Percentiles rank a stretch among this genome's conserved stretches.
Evolutionary conservation across 2,113 vertebrate species (phyloP).

Genomic region (Aldabrachelys gigantea): DNA sequence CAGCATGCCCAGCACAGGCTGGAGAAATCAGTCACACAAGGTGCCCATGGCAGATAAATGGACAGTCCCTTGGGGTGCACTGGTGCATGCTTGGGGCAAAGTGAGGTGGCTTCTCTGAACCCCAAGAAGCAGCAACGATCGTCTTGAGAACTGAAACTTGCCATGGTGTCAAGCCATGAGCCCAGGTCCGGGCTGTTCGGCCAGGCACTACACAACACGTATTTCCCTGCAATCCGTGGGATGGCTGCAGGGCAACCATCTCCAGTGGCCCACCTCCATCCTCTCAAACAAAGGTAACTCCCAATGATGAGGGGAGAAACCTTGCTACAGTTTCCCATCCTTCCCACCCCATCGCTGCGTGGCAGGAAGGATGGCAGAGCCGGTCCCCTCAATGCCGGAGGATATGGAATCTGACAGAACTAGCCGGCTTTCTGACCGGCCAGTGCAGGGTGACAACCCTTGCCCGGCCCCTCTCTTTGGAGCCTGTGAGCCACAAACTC

Average conservation of each 20-base stretch:
- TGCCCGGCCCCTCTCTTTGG: no score
- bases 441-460: neutral
- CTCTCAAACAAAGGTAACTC: no score
- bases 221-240: neutral
- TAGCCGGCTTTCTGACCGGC: no score
- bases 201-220: rapidly evolving
- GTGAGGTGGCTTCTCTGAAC: neutral
- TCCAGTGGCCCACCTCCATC: no score
- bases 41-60: neutral
- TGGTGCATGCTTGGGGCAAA: no score
- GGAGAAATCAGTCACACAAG: neutral
- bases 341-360: neutral
- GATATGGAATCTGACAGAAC: neutral
- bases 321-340: no score
- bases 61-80: no score
- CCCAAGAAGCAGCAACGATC: neutral
- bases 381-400: no score
- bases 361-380: neutral
- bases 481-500: neutral
- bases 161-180: rapidly evolving
- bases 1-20: neutral
- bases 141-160: neutral
- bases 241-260: no score
- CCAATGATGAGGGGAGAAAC: no score
- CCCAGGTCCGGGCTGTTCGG: no score